A percentile compares a stretch with the other conserved stretches of the same genome.
phyloP scores from a whole-genome alignment of 2,113 vertebrate genomes.

The Nesogale talazaci region DNA sequence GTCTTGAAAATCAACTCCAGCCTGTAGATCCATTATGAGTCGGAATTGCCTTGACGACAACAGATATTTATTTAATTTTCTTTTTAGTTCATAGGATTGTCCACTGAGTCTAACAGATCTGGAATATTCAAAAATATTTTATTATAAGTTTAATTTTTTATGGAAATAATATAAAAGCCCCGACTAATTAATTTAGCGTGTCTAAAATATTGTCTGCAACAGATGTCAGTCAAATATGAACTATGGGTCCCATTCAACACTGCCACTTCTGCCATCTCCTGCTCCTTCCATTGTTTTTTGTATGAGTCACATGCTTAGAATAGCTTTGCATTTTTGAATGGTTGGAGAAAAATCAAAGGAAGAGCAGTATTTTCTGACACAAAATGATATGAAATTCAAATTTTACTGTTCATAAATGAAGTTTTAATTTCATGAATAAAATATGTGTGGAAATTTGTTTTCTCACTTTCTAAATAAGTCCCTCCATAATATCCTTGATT shows the following conservation, averaged over 20 bases:
- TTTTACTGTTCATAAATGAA: constrained; percentile 37
- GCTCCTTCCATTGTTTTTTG: neutral
- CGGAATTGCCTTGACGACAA: neutral
- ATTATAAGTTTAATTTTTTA: constrained; percentile 2
- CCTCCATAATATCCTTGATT: constrained; percentile 42
- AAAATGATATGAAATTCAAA: constrained; percentile 51
- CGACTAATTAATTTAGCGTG: neutral
- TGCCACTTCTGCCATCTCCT: fast-evolving
- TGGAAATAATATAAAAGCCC: neutral
- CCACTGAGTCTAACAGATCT: neutral
- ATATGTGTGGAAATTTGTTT: constrained; percentile 55
- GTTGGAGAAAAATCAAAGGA: neutral
- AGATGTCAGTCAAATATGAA: neutral
- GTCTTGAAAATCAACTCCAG: neutral
- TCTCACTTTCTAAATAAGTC: constrained; percentile 9
- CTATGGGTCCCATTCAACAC: neutral
- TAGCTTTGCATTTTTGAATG: constrained; percentile 29
- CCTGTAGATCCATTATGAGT: neutral
- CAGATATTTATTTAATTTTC: neutral
- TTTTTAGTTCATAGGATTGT: neutral
- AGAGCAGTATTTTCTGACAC: constrained; percentile 34
- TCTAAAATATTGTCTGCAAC: neutral
- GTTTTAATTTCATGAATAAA: constrained; percentile 70
- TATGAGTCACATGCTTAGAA: neutral
- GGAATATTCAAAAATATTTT: neutral